Conservation (phyloP, 2,888 invertebrate species). For the Glaucopsyche alexis region DNA sequence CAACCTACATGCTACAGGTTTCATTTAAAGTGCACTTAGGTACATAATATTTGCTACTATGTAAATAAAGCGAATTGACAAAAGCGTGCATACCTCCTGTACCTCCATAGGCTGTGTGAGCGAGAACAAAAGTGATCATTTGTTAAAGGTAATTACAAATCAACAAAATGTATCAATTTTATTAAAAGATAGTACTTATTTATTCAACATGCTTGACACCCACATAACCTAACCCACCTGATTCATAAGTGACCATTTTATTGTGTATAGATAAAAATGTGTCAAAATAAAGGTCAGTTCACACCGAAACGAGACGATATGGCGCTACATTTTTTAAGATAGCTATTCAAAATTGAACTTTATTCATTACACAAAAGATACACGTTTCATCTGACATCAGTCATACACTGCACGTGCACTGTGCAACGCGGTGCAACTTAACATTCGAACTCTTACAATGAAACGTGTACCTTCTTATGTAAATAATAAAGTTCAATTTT, state of each 20-base stretch:
- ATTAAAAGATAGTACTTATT: background rate
- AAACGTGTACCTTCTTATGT: too few species aligned
- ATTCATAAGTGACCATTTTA: background rate
- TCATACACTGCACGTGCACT: too few species aligned
- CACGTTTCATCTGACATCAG: too few species aligned
- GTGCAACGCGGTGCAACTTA: too few species aligned
- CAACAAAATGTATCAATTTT: background rate
- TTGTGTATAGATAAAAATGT: background rate
- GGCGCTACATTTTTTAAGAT: too few species aligned
- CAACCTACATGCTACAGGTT: background rate
- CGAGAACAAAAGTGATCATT: conserved; percentile 42
- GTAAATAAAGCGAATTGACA: conserved; percentile 15
- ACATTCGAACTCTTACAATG: too few species aligned
- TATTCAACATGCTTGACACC: background rate
- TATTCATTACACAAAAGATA: too few species aligned
- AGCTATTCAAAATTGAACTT: too few species aligned
- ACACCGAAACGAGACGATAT: too few species aligned
- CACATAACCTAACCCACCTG: background rate
- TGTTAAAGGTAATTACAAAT: conserved; percentile 32
- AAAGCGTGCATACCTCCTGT: conserved; percentile 80
- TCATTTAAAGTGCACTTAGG: background rate
- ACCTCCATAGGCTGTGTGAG: conserved; percentile 84
- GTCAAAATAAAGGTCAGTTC: background rate
- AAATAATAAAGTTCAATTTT: too few species aligned
- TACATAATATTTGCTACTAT: background rate